Base-by-base conservation (phyloP, 2,888 invertebrate genomes). In the Euproctis similis region DNA sequence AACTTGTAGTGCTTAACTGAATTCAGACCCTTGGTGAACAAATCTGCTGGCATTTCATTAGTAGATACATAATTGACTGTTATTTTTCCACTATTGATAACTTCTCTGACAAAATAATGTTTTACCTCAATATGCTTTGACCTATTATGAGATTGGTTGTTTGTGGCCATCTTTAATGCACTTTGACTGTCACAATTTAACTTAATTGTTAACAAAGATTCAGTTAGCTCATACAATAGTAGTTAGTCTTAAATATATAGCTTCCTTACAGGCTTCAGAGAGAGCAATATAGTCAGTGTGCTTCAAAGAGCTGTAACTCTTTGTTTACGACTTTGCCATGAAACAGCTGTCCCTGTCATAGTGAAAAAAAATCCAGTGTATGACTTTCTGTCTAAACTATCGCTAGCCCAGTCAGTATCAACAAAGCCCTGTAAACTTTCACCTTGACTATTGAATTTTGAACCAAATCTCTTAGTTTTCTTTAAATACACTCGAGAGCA, bases 291-390 rank as follows among this genome's bases (percentile, higher is more conserved):
- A 18, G n/a, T 18, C 23, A 22, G n/a, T 1, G 18, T 3, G 1
- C 26, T 19, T 5, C 8, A 18, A 3, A 18, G 24, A n/a, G 4
- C 8, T 26, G 12, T 28, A 36, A 8, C 39, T 39, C 9, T 17
- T 25, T n/a, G n/a, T n/a, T n/a, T n/a, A n/a, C n/a, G n/a, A 9
- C 25, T 29, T 18, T 39, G 22, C 32, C 33, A 42, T 5, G 39
- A 38, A 3, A 41, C 12, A 3, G 19, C 27, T 8, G 23, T 25
- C 1, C 27, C 27, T 8, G 30, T 28, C 21, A 34, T 6, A 1
- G 12, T 17, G 12, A 42, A 36, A 20, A 27, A 31, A 17, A 22
- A 38, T 3, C 42, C 38, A 11, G 36, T 38, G 22, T 34, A 36
- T 2, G 38, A 38, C 6, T 18, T 23, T n/a, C 41, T 32, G 11